Base-by-base conservation (phyloP, 2,797 vertebrate species). In the Bradypodion ventrale region DNA sequence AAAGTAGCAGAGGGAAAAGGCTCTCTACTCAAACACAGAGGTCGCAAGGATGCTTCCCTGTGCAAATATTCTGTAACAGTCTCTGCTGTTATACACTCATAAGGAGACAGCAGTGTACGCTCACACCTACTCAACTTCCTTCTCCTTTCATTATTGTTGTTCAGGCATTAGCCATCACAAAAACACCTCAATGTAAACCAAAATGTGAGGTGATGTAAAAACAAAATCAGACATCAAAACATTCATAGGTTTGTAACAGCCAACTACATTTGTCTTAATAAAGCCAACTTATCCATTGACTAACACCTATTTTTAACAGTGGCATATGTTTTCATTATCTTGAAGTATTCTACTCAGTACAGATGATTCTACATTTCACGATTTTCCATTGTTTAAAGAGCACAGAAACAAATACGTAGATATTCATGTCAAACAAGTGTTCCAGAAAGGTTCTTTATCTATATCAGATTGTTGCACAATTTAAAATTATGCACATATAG, bases 231-330 rank as follows among this genome's bases (percentile, higher is more conserved):
- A 29, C 66, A 80, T 59, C n/a, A 42, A 19, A 70, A 59, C 65
- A 59, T 81, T 60, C 35, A n/a, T 60, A 56, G 35, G 37, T 56
- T 10, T 66, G 13, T 66, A 40, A 52, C 4, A 68, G 32, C 37
- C 78, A 83, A 42, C 66, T 75, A 16, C 27, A 68, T 75, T 76
- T 76, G 62, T 56, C 19, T 66, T 68, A 76, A 52, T 68, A 75
- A 76, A 42, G 65, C 35, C 37, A 46, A 25, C 27, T 59, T 76
- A 35, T 19, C 3, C 37, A 35, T 69, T 69, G 46, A 49, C 65
- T 13, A 83, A 35, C 16, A 10, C 13, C 60, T 44, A 66, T 74
- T 44, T 83, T 72, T 29, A 46, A 82, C 70, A 72, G 56, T 42
- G 42, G 5, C 16, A 42, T 40, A 23, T 46, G 40, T 16, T 82